Evolutionary conservation across 2,797 vertebrate genomes (phyloP), one percentile per base, ranked within the genome.

Genomic region (Sibirionetta formosa): DNA sequence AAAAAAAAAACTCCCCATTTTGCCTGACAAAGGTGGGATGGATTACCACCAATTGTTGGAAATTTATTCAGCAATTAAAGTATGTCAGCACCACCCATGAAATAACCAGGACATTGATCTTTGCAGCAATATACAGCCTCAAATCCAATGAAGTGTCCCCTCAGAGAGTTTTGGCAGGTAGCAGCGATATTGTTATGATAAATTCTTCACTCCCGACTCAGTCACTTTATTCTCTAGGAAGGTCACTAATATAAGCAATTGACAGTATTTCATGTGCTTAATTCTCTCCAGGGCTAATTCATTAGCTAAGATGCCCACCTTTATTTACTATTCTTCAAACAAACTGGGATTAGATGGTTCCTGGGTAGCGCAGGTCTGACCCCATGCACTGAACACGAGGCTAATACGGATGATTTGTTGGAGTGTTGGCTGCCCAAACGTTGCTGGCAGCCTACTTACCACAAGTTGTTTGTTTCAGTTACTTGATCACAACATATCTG

Each of bases 211-310:
- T 88, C 69, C 63, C 76, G 11, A 69, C 38, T 90, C 53, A 50
- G 68, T 66, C 24, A 85, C 66, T 86, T 88, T 54, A 63, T 87
- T 92, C 51, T 82, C 54, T 18, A 54, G 44, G 40, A 85, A 83
- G 72, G 69, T 87, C 71, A 72, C 26, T 31, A 38, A 75, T 77
- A 82, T 33, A 89, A 81, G 57, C 68, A 64, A 50, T 50, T 90
- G 65, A 87, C 42, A 66, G 27, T 70, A 73, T 90, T 91, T 91
- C 89, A 77, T 57, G 48, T 86, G 46, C 51, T 91, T 84, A 94
- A 50, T 91, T 95, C 90, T 93, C 73, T 94, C 82, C n/a, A 31
- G 22, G 60, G 85, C 38, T 82, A 90, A 91, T 86, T 93, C 57
- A 29, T 94, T 76, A 93, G 54, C 51, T 86, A 57, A 86, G 19